A percentile compares a stretch with the other conserved stretches of the same genome.
Conservation (phyloP, 2,113 vertebrate species). For the Lepus timidus region DNA sequence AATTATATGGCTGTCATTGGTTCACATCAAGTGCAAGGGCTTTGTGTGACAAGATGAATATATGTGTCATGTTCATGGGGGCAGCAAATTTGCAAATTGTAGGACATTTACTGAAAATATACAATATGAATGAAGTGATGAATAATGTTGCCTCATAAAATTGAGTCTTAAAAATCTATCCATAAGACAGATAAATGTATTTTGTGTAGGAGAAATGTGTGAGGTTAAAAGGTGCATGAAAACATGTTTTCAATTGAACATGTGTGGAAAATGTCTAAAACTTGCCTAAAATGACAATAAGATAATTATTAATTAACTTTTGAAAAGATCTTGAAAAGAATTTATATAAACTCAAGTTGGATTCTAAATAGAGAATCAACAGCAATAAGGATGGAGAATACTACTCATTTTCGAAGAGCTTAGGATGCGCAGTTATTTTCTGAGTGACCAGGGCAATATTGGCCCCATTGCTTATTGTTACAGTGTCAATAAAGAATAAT, state of each 20-base stretch:
- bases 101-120: not conserved
- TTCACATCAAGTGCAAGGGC: not conserved
- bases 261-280: not conserved
- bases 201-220: not conserved
- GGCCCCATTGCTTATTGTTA: too few species aligned
- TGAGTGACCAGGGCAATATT: not conserved
- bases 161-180: not conserved
- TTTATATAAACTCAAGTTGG: not conserved
- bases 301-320: not conserved
- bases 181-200: not conserved
- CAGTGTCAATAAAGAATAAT: not conserved
- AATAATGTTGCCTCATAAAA: not conserved
- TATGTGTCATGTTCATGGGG: fast-evolving
- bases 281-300: not conserved
- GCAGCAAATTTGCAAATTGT: not conserved
- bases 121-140: not conserved
- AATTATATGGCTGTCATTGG: not conserved
- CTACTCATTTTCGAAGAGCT: not conserved
- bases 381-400: not conserved
- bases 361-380: not conserved
- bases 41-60: not conserved
- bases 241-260: not conserved
- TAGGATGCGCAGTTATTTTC: not conserved
- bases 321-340: not conserved
- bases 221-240: not conserved